Evolutionary conservation across 2,113 vertebrate genomes (phyloP).

Genomic region (Ibidorhyncha struthersii): DNA sequence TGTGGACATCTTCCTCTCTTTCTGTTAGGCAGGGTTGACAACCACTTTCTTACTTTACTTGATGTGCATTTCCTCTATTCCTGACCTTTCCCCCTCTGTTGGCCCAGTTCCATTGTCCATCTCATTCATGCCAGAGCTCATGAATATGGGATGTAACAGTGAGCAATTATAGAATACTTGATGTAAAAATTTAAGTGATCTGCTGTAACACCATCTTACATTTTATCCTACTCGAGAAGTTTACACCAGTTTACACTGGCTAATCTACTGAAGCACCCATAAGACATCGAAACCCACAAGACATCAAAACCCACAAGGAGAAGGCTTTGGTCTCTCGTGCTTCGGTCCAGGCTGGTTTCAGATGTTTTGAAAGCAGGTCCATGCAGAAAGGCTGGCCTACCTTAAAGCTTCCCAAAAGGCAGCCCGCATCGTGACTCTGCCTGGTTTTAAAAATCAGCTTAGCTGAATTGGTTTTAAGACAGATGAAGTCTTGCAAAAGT

Average conservation of each 20-base stretch:
- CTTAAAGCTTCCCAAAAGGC: background rate
- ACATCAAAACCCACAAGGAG: background rate
- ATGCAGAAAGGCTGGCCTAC: background rate
- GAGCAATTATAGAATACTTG: background rate
- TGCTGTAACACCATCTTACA: background rate
- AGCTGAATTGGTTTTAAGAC: background rate
- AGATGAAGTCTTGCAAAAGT: background rate
- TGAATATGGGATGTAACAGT: rapidly evolving
- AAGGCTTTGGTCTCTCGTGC: background rate
- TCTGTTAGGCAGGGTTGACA: background rate
- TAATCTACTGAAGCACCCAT: background rate
- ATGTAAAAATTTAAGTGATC: background rate
- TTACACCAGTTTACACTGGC: background rate
- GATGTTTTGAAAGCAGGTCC: background rate
- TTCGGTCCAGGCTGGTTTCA: background rate
- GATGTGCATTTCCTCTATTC: background rate
- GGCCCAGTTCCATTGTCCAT: background rate
- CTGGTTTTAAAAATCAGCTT: background rate
- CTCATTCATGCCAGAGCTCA: background rate
- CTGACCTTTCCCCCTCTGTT: background rate
- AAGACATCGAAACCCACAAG: background rate
- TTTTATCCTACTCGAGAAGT: background rate
- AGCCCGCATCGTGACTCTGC: background rate
- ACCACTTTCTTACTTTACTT: background rate
- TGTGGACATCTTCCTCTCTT: background rate